A percentile compares a stretch with the other conserved stretches of the same genome.
Conservation (phyloP, 2,113 vertebrate genomes). For the Phylloscopus trochilus region DNA sequence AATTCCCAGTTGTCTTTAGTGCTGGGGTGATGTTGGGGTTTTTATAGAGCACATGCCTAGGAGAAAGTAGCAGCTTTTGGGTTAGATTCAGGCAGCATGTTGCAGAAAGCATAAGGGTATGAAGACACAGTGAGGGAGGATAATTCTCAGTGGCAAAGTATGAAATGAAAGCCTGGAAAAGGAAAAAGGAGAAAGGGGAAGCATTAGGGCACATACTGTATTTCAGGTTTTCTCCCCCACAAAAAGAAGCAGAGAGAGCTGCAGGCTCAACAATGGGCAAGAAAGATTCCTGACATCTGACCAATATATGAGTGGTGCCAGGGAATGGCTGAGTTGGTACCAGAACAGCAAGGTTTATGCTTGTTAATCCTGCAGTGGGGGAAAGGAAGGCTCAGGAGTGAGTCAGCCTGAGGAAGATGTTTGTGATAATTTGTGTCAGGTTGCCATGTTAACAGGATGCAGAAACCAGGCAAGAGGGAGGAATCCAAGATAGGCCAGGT, state of each 20-base stretch:
- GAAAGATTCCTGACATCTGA: background rate
- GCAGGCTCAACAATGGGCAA: background rate
- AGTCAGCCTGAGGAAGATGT: background rate
- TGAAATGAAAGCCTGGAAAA: background rate
- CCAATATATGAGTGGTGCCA: background rate
- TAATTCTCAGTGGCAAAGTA: background rate
- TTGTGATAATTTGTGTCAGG: background rate
- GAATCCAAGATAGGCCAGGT: background rate
- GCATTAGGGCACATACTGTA: fast-evolving
- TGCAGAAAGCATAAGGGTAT: background rate
- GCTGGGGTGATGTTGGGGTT: background rate
- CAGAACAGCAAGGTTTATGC: background rate
- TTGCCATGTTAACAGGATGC: background rate
- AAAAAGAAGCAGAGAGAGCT: background rate
- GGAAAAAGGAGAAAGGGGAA: background rate
- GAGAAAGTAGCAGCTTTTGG: background rate
- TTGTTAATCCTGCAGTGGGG: background rate
- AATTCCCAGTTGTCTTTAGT: background rate
- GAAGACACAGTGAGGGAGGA: background rate
- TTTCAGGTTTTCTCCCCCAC: background rate
- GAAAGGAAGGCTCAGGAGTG: background rate
- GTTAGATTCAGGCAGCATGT: background rate
- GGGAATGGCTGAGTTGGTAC: background rate
- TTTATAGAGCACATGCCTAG: background rate
- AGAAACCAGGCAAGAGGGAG: background rate